phyloP scores from a whole-genome alignment of 2,113 vertebrate genomes.

The Triplophysa rosa region DNA sequence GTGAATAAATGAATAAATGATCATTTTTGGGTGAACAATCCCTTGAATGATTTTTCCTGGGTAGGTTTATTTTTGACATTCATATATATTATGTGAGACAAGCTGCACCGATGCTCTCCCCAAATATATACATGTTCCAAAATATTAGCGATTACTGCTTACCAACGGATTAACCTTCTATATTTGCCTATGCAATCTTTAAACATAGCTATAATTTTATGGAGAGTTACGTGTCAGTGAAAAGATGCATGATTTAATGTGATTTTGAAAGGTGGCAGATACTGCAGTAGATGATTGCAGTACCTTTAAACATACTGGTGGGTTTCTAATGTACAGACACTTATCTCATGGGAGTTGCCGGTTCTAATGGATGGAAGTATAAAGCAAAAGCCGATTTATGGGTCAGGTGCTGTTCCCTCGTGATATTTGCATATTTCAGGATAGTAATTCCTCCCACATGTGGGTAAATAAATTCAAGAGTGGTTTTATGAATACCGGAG shows the following conservation, averaged over 20 bases:
- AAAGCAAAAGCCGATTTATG: constrained; percentile 1
- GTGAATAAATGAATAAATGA: no score
- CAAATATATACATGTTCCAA: no score
- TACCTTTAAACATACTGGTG: neutral
- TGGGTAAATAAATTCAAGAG: neutral
- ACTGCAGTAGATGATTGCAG: neutral
- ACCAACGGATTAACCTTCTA: no score
- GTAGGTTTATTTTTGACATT: no score
- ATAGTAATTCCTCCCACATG: neutral
- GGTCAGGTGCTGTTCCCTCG: constrained; percentile 11
- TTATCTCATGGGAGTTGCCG: neutral
- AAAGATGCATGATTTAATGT: neutral
- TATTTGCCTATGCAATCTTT: no score
- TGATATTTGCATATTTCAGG: constrained; percentile 29
- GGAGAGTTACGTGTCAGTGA: no score
- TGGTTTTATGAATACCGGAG: constrained; percentile 10
- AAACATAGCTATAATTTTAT: no score
- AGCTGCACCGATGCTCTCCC: no score
- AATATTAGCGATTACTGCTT: no score
- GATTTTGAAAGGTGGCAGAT: neutral
- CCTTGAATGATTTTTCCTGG: no score
- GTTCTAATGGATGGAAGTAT: constrained; percentile 4
- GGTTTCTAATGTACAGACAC: neutral
- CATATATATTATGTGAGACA: no score
- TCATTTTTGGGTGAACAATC: no score